Evolutionary conservation across 1,140 invertebrate genomes (phyloP).

Genomic region (Drosophila truncata): DNA sequence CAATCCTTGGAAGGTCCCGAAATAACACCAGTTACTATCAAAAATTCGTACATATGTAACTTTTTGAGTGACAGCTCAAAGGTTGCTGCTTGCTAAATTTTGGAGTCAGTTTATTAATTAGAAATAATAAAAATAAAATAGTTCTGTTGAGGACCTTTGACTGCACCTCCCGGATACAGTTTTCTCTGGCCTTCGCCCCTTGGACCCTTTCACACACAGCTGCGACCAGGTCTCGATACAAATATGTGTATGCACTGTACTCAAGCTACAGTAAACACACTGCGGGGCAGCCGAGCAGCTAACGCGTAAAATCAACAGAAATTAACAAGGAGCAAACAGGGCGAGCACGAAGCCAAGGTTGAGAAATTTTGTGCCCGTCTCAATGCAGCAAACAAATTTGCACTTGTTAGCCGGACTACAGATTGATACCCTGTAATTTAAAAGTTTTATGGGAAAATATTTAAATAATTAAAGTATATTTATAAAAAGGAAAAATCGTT

Average conservation of each 20-base stretch:
- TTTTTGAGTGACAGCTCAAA: not conserved
- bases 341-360: constrained; percentile 36
- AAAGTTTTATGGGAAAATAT: no score
- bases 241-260: constrained; percentile 1
- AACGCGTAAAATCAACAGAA: constrained; percentile 65
- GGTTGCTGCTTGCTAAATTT: constrained; percentile 1
- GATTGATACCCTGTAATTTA: not conserved
- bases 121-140: not conserved
- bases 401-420: constrained; percentile 56
- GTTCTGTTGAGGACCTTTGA: not conserved
- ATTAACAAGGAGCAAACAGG: constrained; percentile 51
- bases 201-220: constrained; percentile 40
- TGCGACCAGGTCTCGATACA: constrained; percentile 39
- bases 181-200: not conserved
- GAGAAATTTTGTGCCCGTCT: constrained; percentile 40
- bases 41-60: not conserved
- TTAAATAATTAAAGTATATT: not conserved
- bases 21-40: not conserved
- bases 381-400: constrained; percentile 69
- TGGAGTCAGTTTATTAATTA: not conserved
- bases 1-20: not conserved
- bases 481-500: no score
- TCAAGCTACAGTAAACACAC: constrained; percentile 54
- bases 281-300: constrained; percentile 37
- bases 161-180: constrained; percentile 2